Percentiles rank a stretch among this genome's conserved stretches.
These are phyloP conservation scores for Tetropium fuscum DNA, from an alignment of 2,888 invertebrate genomes.

Conservation along the genomic window DNA sequence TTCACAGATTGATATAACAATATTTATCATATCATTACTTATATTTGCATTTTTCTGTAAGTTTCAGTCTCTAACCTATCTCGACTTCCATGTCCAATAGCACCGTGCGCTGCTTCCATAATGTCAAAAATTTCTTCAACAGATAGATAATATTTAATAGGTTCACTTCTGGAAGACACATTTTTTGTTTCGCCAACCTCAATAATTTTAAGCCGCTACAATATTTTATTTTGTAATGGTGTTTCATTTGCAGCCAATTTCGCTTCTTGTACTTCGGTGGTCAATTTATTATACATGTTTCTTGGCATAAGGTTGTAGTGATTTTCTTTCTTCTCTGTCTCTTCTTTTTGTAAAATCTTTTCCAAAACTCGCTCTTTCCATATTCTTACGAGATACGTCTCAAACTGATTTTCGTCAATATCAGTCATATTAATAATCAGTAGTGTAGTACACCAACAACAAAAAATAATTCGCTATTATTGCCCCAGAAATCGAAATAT, in stretches of 20 bases:
- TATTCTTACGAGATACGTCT: no score
- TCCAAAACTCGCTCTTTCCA: no score
- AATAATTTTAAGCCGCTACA: conserved; percentile 32
- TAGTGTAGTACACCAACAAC: no score
- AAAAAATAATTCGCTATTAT: no score
- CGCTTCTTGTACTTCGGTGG: conserved; percentile 29
- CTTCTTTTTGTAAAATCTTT: no score
- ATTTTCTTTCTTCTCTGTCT: no score
- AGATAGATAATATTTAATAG: conserved; percentile 38
- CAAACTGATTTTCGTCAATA: no score
- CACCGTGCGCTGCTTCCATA: conserved; percentile 49
- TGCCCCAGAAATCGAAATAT: no score
- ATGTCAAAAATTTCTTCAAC: no score
- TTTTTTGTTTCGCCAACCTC: conserved; percentile 31
- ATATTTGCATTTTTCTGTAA: conserved; percentile 48
- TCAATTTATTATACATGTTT: conserved; percentile 12
- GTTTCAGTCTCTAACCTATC: conserved; percentile 47
- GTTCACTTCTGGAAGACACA: conserved; percentile 23
- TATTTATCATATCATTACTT: conserved; percentile 38
- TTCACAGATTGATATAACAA: no score
- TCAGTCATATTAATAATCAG: no score
- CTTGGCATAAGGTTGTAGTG: conserved; percentile 29
- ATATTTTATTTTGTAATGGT: conserved; percentile 30
- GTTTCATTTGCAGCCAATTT: conserved; percentile 25
- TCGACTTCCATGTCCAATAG: conserved; percentile 49